Base-by-base conservation (phyloP, 2,888 invertebrate genomes). In the Thalpophila matura region DNA sequence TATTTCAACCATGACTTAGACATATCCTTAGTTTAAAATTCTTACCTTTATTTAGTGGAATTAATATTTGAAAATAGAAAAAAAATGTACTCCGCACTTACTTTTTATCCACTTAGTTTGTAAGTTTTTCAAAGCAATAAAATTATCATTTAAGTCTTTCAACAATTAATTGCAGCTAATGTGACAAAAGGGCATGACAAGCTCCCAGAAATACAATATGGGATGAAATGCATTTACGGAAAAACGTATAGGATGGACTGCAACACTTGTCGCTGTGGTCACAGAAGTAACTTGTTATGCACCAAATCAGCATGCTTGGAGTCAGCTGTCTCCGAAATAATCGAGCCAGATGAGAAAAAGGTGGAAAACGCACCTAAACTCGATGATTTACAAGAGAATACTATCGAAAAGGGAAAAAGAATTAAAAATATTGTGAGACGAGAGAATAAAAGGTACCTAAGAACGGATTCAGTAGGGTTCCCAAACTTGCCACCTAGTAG, bases 251-350 rank as follows among this genome's bases (percentile, higher is more conserved):
- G 68, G 57, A 76, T 86, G 67, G 85, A 84, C 0, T 95, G 94
- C 66, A 94, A 95, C 47, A 87, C 83, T 0, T 95, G 94, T 22
- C 77, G 79, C 1, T 95, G 94, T 47, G 83, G 78, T 0, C 33
- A 45, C 0, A 58, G 80, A 1, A 79, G 84, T 2, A 45, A 63
- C 0, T 72, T 93, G 0, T 26, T 90, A 9, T 96, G 96, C 74
- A 91, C 93, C 0, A 89, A 91, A 69, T 89, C 87, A 74, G 86
- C 83, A 0, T 95, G 95, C 37, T 18, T 86, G 0, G 38, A 65
- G 3, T 1, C n/a, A 5, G 18, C 22, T 6, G 2, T 27, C 6
- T 14, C 14, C 1, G 20, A 42, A 31, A 24, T 14, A 24, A 16
- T 12, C 0, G 14, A 16, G 0, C n/a, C 12, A 7, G 18, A 59